Conservation (phyloP, 2,113 vertebrate species). For the Colaptes auratus region DNA sequence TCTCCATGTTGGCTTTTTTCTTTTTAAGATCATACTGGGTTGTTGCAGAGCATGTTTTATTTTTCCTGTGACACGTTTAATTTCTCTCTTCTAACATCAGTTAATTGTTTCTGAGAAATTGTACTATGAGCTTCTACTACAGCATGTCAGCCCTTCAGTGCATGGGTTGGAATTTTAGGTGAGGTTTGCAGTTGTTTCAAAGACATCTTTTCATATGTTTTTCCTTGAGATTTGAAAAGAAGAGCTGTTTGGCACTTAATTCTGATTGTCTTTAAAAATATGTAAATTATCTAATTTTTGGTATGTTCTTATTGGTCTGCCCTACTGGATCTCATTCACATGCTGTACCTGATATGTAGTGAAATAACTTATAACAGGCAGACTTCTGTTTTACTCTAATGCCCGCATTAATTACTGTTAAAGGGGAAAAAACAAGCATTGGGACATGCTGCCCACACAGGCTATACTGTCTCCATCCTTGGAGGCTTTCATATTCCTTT, state of each 20-base stretch:
- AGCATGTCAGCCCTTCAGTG: background rate
- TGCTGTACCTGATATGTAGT: background rate
- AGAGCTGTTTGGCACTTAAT: background rate
- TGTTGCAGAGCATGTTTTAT: background rate
- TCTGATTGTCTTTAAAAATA: background rate
- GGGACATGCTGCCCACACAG: background rate
- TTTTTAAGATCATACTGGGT: background rate
- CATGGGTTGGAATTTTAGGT: background rate
- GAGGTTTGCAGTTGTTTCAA: background rate
- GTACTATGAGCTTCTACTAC: background rate
- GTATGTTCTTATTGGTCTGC: background rate
- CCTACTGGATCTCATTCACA: background rate
- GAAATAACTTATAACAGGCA: background rate
- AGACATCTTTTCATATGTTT: background rate
- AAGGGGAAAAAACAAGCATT: background rate
- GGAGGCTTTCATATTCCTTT: background rate
- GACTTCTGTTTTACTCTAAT: background rate
- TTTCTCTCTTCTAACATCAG: background rate
- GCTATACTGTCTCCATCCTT: background rate
- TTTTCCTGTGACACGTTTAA: background rate
- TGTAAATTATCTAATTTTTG: background rate
- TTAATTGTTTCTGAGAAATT: background rate
- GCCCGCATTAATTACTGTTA: background rate
- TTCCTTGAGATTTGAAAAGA: background rate
- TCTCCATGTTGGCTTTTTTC: background rate